phyloP scores from a whole-genome alignment of 2,888 invertebrate species.

The Beris chalybata region DNA sequence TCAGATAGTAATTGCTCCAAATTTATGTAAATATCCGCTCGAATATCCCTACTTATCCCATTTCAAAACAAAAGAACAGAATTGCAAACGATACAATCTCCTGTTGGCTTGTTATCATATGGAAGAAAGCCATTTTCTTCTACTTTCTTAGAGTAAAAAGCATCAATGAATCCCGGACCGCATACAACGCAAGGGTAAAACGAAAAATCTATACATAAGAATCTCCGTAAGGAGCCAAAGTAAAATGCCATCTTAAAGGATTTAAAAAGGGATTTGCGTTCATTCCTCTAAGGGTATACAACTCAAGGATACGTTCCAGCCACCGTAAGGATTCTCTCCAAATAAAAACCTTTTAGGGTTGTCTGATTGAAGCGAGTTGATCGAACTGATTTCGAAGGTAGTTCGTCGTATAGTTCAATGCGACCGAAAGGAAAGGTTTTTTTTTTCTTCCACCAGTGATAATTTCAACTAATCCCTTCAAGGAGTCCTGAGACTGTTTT shows the following conservation, averaged over 20 bases:
- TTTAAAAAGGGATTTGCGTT: constrained; percentile 27
- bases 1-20: no score
- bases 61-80: no score
- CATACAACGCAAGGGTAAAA: no score
- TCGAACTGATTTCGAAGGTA: constrained; percentile 6
- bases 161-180: no score
- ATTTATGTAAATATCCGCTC: no score
- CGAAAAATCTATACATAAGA: no score
- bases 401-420: no score
- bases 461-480: constrained; percentile 3
- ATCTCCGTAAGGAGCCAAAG: not conserved
- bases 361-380: constrained; percentile 23
- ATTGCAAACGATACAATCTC: no score
- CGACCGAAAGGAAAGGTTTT: not conserved
- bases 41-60: no score
- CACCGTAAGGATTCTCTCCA: constrained; percentile 11
- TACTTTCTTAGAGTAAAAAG: no score
- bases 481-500: not conserved
- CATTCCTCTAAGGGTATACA: not conserved
- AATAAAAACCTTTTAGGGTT: constrained; percentile 16
- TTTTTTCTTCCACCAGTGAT: constrained; percentile 1
- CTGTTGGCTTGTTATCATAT: no score
- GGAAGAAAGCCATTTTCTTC: no score
- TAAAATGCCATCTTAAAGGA: constrained; percentile 23
- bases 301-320: constrained; percentile 8